Percentiles rank a stretch among this genome's conserved stretches.
Conservation (phyloP, 2,797 vertebrate species). For the Liparis tanakae region DNA sequence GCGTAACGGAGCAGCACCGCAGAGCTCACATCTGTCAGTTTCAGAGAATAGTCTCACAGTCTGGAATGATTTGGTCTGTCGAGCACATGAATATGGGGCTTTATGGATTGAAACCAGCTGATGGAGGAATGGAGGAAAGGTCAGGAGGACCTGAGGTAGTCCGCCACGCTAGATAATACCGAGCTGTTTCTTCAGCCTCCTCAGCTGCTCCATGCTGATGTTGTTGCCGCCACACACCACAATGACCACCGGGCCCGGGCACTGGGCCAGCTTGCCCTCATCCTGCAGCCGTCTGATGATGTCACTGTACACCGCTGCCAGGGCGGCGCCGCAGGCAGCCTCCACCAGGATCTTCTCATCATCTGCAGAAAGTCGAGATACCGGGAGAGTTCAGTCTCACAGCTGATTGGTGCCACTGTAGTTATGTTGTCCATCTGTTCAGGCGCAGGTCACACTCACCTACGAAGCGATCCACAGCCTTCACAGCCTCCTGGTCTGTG, state of each 20-base stretch:
- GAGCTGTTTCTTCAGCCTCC: conserved; percentile 83
- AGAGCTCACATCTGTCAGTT: conserved; percentile 8
- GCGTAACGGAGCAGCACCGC: conserved; percentile 3
- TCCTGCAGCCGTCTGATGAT: conserved; percentile 83
- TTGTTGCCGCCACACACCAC: conserved; percentile 90
- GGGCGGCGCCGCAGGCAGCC: conserved; percentile 88
- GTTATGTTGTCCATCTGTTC: not conserved
- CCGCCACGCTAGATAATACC: conserved; percentile 59
- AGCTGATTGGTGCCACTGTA: not conserved
- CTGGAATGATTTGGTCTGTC: conserved; percentile 66
- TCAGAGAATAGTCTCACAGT: conserved; percentile 37
- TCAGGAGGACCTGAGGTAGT: not conserved
- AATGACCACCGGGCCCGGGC: conserved; percentile 83
- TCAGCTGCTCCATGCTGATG: conserved; percentile 83
- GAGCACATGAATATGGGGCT: conserved; percentile 13
- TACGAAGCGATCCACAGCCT: conserved; percentile 86
- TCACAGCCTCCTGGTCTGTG: conserved; percentile 87
- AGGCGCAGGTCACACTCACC: conserved; percentile 78
- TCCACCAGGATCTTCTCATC: conserved; percentile 92
- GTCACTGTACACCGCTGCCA: conserved; percentile 88
- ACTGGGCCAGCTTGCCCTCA: conserved; percentile 77
- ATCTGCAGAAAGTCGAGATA: conserved; percentile 74
- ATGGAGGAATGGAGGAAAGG: conserved; percentile 37
- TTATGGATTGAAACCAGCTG: conserved; percentile 22
- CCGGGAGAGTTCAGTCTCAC: conserved; percentile 12